Base-by-base conservation (phyloP, 2,113 vertebrate species). In the Pagrus major region DNA sequence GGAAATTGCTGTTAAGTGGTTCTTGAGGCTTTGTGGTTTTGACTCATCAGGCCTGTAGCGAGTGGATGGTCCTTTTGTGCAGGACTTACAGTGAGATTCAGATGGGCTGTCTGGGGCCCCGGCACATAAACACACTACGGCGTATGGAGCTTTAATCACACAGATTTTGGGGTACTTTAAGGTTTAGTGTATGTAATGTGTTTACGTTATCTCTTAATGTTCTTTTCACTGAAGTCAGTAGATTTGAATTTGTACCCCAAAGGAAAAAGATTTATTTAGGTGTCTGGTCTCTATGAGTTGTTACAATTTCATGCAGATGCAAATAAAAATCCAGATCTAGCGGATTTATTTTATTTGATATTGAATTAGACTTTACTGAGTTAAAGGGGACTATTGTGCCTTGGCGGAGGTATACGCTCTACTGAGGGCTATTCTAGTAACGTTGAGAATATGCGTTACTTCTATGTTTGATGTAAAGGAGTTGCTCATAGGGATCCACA, bases 1-100 rank as follows among this genome's bases (percentile, higher is more conserved):
- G 91, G 80, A 93, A 93, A 93, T 93, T 89, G 87, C 93, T 89
- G 83, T 91, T 92, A 93, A 94, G 92, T 93, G 91, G 83, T 86
- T 91, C 81, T 90, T 87, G 91, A 87, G 91, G 90, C 78, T 93
- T 93, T 93, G 92, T 90, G 93, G 93, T 88, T 93, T 90, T 87
- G 92, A 92, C 68, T 94, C 89, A 92, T 93, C 86, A 79, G 84
- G 74, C 68, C 47, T 52, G 60, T 68, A 72, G 80, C 81, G 80
- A 88, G 69, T 74, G 59, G 72, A 85, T 60, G 87, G 87, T 86
- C 67, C 87, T 76, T 76, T 65, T 90, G 85, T 78, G 49, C 83
- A 86, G 74, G 59, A 64, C 68, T 81, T 41, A 69, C 79, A 69
- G 37, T 52, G 56, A 78, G 84, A 60, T 70, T 81, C 71, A 21